Evolutionary conservation across 2,113 vertebrate genomes (phyloP).

Genomic region (Chamaea fasciata): DNA sequence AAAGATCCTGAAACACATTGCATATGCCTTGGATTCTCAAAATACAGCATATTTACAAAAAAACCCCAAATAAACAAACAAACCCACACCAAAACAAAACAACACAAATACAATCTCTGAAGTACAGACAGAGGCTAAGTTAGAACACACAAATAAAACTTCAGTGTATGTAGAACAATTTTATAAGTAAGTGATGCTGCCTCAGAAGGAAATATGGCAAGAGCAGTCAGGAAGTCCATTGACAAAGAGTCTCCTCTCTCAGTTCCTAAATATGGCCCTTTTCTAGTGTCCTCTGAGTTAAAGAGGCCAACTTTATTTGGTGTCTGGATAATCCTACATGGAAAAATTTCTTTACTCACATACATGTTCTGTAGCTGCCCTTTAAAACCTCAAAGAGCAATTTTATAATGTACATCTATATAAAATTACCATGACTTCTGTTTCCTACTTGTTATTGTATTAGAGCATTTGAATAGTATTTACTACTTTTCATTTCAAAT

Average conservation of each 20-base stretch:
- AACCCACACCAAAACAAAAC: neutral
- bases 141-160: neutral
- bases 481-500: neutral
- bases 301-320: neutral
- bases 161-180: neutral
- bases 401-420: neutral
- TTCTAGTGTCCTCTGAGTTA: neutral
- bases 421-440: neutral
- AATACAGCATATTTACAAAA: neutral
- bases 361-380: neutral
- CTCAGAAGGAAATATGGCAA: neutral
- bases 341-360: neutral
- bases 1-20: neutral
- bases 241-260: neutral
- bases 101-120: neutral
- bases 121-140: neutral
- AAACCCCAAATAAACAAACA: neutral
- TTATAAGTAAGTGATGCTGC: neutral
- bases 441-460: neutral
- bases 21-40: neutral
- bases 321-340: neutral
- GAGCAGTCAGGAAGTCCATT: neutral
- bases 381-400: neutral
- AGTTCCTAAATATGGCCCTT: neutral
- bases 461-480: neutral